Evolutionary conservation across 1,140 invertebrate genomes (phyloP).

Genomic region (Diuraphis noxia): DNA sequence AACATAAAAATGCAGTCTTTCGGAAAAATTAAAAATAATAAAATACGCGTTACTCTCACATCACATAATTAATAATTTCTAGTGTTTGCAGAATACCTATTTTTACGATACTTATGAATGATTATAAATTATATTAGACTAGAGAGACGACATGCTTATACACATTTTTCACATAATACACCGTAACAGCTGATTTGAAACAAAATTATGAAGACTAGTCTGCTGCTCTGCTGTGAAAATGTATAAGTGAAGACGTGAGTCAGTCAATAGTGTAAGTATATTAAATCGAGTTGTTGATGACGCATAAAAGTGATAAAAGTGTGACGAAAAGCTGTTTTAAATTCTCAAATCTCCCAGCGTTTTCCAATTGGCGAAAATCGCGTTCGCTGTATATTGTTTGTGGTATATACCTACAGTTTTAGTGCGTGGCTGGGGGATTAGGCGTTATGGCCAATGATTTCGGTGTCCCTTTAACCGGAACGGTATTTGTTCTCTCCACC

Average conservation of each 20-base stretch:
- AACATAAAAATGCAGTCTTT: neutral
- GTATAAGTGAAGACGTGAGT: neutral
- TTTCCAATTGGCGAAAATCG: conserved; percentile 19
- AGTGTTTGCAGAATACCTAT: neutral
- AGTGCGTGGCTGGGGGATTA: neutral
- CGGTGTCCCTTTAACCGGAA: conserved; percentile 47
- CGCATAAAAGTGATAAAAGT: conserved; percentile 8
- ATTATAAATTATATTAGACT: neutral
- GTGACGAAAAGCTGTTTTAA: neutral
- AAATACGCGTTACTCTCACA: neutral
- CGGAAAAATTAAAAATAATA: neutral
- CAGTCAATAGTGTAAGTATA: neutral
- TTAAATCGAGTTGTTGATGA: neutral
- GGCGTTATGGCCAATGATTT: conserved; percentile 46
- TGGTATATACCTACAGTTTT: neutral
- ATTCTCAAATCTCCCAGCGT: neutral
- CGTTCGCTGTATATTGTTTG: neutral
- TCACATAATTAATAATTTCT: neutral
- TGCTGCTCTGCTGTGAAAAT: neutral
- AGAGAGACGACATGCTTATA: neutral
- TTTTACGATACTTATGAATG: neutral
- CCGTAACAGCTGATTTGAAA: neutral
- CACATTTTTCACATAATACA: neutral
- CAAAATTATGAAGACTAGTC: neutral
- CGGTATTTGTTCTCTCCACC: conserved; percentile 46